Evolutionary conservation across 2,797 vertebrate genomes (phyloP), one percentile per base, ranked within the genome.

Genomic region (Lagodon rhomboides): DNA sequence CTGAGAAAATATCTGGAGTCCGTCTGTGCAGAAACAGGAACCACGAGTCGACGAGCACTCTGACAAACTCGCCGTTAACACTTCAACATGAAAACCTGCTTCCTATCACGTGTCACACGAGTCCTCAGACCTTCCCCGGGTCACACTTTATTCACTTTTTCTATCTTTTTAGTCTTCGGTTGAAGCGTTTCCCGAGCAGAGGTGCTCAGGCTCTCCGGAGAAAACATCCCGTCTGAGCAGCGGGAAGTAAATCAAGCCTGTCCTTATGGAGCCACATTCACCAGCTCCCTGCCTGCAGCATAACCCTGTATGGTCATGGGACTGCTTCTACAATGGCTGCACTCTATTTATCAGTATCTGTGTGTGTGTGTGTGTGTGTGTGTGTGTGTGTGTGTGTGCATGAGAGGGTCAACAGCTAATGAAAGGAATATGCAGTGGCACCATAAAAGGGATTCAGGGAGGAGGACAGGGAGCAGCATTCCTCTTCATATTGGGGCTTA

Each of bases 221-320:
- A 64, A 79, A 68, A 85, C 71, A 49, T 60, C 46, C 72, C 68
- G 59, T 7, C 23, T 17, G 41, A 78, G 75, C 61, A 54, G 51
- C 0, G 47, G 59, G 65, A 83, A 77, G 75, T 50, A 67, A 63
- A 61, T n/a, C 0, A 58, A 79, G 79, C 38, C 25, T 80, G 72
- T 77, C 62, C 75, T 86, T 70, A 13, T 71, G 63, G 71, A 92
- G 89, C 61, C 73, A 47, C 79, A 43, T 50, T 64, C 18, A 82
- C 60, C 82, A 70, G 79, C 75, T 76, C 80, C 73, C 51, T 70
- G 53, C 70, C 78, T 73, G 73, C 44, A 64, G 82, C 83, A 86
- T 89, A 69, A 83, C 95, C 94, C 94, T 94, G 92, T 95, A 95
- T 95, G 95, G 95, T 91, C 92, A 95, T 90, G 75, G 2, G 85